phyloP scores from a whole-genome alignment of 2,797 vertebrate species.

The Discoglossus pictus region DNA sequence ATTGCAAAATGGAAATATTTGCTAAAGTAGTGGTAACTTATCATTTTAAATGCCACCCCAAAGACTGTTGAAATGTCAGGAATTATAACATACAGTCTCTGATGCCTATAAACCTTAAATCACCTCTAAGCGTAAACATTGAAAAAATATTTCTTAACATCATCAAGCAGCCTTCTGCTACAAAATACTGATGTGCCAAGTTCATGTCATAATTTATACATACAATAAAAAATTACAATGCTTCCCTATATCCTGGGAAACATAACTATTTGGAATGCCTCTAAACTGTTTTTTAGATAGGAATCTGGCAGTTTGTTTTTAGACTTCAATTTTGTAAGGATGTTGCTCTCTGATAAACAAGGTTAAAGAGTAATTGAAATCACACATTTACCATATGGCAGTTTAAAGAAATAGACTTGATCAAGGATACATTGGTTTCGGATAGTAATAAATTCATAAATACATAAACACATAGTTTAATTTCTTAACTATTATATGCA shows the following conservation, averaged over 20 bases:
- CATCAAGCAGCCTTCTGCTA: neutral
- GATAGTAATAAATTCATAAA: no score
- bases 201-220: slow-evolving; percentile 28
- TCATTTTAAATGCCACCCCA: neutral
- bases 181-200: slow-evolving; percentile 11
- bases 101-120: slow-evolving; percentile 3
- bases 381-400: no score
- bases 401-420: no score
- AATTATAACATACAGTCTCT: neutral
- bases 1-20: no score
- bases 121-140: slow-evolving; percentile 1
- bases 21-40: no score
- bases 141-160: slow-evolving; percentile 6
- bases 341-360: no score
- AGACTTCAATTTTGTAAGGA: neutral
- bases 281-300: slow-evolving; percentile 4
- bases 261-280: slow-evolving; percentile 16
- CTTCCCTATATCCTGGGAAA: slow-evolving; percentile 12
- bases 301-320: slow-evolving; percentile 3
- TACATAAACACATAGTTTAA: no score
- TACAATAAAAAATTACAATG: slow-evolving; percentile 28
- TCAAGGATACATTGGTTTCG: no score
- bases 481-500: no score
- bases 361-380: no score
- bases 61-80: neutral